Evolutionary conservation across 2,797 vertebrate species (phyloP).

Genomic region (Aldrovandia affinis): DNA sequence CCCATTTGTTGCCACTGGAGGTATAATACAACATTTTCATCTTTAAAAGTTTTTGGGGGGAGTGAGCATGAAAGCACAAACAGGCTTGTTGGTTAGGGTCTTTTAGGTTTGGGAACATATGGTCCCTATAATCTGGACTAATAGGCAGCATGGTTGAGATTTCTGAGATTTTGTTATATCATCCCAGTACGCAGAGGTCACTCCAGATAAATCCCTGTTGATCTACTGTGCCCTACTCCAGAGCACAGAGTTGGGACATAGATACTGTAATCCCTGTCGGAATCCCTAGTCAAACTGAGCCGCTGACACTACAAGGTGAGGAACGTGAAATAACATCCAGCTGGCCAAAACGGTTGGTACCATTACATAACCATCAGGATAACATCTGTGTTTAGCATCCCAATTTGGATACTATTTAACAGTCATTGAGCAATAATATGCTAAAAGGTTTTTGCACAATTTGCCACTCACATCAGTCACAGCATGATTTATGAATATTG

Average conservation of each 20-base stretch:
- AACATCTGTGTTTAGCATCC: background rate
- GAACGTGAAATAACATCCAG: constrained; percentile 18
- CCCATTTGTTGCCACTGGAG: background rate
- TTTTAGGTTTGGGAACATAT: background rate
- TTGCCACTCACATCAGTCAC: background rate
- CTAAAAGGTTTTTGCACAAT: background rate
- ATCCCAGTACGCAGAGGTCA: background rate
- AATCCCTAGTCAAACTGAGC: constrained; percentile 12
- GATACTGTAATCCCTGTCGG: background rate
- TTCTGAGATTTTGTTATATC: constrained; percentile 9
- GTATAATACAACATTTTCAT: background rate
- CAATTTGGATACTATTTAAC: constrained; percentile 8
- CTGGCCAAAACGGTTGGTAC: constrained; percentile 8
- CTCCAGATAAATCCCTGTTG: constrained; percentile 16
- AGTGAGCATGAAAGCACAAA: background rate
- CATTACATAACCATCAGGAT: constrained; percentile 21
- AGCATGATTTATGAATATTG: background rate
- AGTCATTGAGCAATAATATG: constrained; percentile 9
- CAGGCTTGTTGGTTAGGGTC: background rate
- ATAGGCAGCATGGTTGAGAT: background rate
- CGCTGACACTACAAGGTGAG: constrained; percentile 17
- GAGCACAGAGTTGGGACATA: background rate
- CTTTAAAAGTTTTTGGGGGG: background rate
- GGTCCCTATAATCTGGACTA: constrained; percentile 15
- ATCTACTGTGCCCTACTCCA: background rate